Base-by-base conservation (phyloP, 1,140 invertebrate genomes). In the Leptopilina clavipes region DNA sequence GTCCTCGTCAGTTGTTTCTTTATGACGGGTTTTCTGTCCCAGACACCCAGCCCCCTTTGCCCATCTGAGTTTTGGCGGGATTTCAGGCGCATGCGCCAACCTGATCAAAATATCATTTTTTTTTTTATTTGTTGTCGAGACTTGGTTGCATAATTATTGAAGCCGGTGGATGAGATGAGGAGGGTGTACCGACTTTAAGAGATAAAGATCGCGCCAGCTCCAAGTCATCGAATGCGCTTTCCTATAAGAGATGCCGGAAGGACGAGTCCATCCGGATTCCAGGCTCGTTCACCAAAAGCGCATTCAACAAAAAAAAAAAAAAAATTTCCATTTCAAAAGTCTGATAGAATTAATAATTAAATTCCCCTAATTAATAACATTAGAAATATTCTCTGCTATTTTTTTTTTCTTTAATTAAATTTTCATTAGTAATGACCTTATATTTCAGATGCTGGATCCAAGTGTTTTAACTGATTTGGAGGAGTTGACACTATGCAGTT, bases 401-500 rank as follows among this genome's bases (percentile, higher is more conserved):
- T n/a, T 70, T 52, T 71, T 17, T 52, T 45, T 31, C 70, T 2
- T 71, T 44, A 18, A n/a, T 45, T 14, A 22, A 59, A n/a, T 59
- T 59, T 12, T 12, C 56, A 59, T 5, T 22, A 14, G 19, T 59
- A 11, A 59, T 59, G 56, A 65, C 10, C 11, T 43, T 56, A 45
- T n/a, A 40, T 85, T 89, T 44, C 85, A 91, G 90, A 90, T 90
- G 90, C 83, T 91, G 86, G 90, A 91, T 89, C 90, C 89, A 76
- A 90, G 88, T 73, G 90, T 93, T 84, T 90, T 92, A 81, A 91
- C 91, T 72, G 93, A 94, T 87, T 89, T 95, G 81, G 93, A 94
- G 87, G 93, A 94, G 88, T 90, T 95, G 86, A 93, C 93, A 76
- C 90, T 93, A 76, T 95, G 94, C 88, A 92, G 91, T 76, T 93